Base-by-base conservation (phyloP, 2,797 vertebrate species). In the Linurgus olivaceus region DNA sequence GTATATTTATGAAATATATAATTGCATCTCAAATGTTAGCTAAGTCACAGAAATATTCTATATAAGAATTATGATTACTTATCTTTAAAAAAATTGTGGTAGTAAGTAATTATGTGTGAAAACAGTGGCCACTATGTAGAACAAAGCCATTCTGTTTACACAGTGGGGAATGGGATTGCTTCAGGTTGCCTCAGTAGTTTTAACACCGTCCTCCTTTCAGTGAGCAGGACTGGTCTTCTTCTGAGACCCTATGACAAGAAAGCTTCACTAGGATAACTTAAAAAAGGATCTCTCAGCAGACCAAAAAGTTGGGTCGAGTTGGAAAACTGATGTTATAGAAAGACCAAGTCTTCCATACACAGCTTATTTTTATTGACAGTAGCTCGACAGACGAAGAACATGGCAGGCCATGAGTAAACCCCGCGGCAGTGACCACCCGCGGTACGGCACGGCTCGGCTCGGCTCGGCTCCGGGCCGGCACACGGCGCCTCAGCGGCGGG, bases 361-460 rank as follows among this genome's bases (percentile, higher is more conserved):
- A 24, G 0, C 9, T 40, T 9, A 3, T 29, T 52, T 76, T 77
- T 58, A 33, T 7, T 59, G 55, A 42, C 26, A 45, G 7, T 24
- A 31, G 52, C 38, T 29, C 16, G 16, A 51, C 3, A 26, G 31
- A 11, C 17, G 11, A 4, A 17, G 28, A 28, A 51, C 25, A 59
- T 0, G 33, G 21, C n/a, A 77, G 31, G 8, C 31, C 5, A 5
- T 10, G 18, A 25, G 14, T 1, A 25, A 62, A 4, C 2, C 9
- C 35, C 14, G 29, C 31, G 9, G 16, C 42, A 31, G 8, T 0
- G 26, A 9, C 9, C 31, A 3, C 45, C 17, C 0, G 8, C 17
- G 4, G 4, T 1, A 4, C 50, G 2, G 52, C 50, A 1, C 2
- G 0, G 37, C 37, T 29, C 3, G 15, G 8, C 26, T 14, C 10